These are phyloP conservation scores for Gallinago jamesoni DNA, from an alignment of 2,113 vertebrate species.

Conservation along the genomic window DNA sequence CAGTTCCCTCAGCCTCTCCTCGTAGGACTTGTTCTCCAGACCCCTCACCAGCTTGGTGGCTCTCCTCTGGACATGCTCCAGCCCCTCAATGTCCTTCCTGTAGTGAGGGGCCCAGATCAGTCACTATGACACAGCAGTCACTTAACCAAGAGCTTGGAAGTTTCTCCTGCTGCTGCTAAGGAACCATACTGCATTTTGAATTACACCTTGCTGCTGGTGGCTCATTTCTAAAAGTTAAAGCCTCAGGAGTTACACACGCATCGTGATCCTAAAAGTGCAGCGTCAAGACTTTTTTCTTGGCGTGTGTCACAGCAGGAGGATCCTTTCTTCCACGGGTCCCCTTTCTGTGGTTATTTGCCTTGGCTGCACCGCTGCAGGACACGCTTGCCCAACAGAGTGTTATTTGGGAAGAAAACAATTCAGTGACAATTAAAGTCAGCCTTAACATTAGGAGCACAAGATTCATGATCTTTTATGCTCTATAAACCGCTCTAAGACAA, in stretches of 20 bases:
- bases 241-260: background rate
- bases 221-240: background rate
- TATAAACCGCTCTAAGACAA: background rate
- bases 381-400: background rate
- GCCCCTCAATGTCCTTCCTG: no score
- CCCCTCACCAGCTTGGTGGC: no score
- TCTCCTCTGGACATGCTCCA: no score
- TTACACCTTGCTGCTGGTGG: background rate
- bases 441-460: background rate
- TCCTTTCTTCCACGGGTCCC: background rate
- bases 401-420: slow-evolving; percentile 1
- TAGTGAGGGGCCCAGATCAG: background rate
- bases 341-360: background rate
- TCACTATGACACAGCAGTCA: background rate
- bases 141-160: background rate
- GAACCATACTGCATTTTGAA: background rate
- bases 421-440: background rate
- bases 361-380: background rate
- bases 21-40: no score
- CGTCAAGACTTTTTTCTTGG: background rate
- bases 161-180: background rate
- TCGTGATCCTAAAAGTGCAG: background rate
- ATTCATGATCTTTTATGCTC: background rate
- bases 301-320: background rate
- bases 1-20: no score